Conservation (phyloP, 2,113 vertebrate species). For the Orthonyx spaldingii region DNA sequence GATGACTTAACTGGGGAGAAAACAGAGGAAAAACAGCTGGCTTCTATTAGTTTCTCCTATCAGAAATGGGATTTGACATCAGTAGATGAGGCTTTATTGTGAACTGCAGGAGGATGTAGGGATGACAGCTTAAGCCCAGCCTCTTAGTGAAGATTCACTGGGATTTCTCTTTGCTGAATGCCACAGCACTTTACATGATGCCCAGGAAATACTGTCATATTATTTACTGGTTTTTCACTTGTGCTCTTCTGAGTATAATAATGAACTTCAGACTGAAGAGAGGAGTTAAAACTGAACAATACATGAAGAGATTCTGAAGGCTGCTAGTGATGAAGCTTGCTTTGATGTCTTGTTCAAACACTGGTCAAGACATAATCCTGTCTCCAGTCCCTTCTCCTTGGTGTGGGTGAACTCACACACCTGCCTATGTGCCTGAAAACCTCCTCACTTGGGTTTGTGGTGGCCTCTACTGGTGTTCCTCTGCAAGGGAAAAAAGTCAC, state of each 20-base stretch:
- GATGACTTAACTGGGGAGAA: not conserved
- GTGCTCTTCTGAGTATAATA: not conserved
- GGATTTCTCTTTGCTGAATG: not conserved
- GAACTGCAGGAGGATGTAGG: not conserved
- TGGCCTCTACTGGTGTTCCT: constrained; percentile 49
- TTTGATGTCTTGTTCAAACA: not conserved
- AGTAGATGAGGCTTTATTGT: not conserved
- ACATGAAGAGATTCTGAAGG: not conserved
- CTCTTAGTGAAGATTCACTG: not conserved
- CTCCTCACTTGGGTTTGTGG: constrained; percentile 5
- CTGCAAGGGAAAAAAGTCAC: not conserved
- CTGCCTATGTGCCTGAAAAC: not conserved
- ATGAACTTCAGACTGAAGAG: not conserved
- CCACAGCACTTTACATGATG: not conserved
- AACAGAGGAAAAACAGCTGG: not conserved
- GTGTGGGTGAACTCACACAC: not conserved
- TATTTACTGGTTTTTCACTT: not conserved
- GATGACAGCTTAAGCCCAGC: not conserved
- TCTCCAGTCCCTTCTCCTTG: not conserved
- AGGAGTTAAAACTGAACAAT: not conserved
- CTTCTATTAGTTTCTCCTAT: not conserved
- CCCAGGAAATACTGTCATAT: not conserved
- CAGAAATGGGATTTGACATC: not conserved
- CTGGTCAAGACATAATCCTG: not conserved
- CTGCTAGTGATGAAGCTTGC: not conserved